phyloP scores from a whole-genome alignment of 2,888 invertebrate species.

The Charanyca ferruginea region DNA sequence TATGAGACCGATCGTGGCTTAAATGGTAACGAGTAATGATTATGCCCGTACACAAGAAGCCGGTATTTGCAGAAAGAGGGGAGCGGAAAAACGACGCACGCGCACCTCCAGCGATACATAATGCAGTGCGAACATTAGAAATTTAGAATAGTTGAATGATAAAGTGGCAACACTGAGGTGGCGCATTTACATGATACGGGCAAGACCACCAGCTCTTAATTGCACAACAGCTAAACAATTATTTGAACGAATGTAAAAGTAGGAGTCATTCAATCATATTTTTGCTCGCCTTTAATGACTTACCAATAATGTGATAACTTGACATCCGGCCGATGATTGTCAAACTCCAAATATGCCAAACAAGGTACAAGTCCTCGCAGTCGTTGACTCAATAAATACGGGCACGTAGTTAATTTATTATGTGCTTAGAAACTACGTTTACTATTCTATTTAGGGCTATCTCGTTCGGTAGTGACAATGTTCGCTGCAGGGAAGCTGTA shows the following conservation, averaged over 20 bases:
- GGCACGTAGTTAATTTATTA: neutral
- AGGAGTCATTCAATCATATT: neutral
- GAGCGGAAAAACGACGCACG: conserved; percentile 33
- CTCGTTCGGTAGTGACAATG: conserved; percentile 41
- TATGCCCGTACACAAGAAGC: conserved; percentile 29
- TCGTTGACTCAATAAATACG: neutral
- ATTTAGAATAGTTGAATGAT: conserved; percentile 48
- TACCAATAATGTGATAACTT: neutral
- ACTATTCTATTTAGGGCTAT: conserved; percentile 44
- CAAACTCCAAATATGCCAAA: neutral
- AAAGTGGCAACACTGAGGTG: conserved; percentile 22
- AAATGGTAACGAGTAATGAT: conserved; percentile 42
- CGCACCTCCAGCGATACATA: conserved; percentile 45
- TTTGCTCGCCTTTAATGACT: neutral
- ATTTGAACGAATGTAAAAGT: neutral
- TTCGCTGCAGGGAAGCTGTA: conserved; percentile 49
- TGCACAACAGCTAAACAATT: conserved; percentile 14
- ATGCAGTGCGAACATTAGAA: conserved; percentile 58
- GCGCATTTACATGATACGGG: conserved; percentile 41
- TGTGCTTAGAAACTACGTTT: conserved; percentile 21
- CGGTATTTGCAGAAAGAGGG: conserved; percentile 24
- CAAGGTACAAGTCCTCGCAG: neutral
- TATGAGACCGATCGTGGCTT: conserved; percentile 45
- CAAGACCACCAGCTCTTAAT: neutral
- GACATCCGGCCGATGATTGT: neutral